Conservation (phyloP, 1,140 invertebrate species). For the Drosophila parabipectinata region DNA sequence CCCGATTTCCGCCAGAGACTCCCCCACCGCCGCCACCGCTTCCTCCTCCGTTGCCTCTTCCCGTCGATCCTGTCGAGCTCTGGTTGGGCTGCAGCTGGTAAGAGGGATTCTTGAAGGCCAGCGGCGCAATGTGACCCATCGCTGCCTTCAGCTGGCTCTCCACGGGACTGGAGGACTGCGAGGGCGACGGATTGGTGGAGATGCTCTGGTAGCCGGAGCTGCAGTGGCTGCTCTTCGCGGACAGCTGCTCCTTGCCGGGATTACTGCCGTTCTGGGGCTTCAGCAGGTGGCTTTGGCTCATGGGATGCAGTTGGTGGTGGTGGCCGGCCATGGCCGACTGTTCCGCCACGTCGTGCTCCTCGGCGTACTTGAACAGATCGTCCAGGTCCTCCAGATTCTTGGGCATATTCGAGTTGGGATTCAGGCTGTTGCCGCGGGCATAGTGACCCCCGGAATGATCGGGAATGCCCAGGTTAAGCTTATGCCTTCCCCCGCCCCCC, state of each 20-base stretch:
- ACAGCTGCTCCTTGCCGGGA: conserved; percentile 84
- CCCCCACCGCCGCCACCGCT: background rate
- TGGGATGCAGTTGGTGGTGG: conserved; percentile 43
- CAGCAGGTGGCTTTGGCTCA: conserved; percentile 47
- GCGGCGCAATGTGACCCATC: conserved; percentile 84
- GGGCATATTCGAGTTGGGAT: conserved; percentile 84
- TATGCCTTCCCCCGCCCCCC: conserved; percentile 34
- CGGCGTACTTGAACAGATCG: conserved; percentile 88
- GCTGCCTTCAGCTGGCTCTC: conserved; percentile 84
- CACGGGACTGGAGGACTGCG: conserved; percentile 95
- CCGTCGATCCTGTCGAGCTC: background rate
- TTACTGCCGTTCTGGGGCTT: conserved; percentile 57
- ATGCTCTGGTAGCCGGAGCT: conserved; percentile 96
- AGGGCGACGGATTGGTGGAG: conserved; percentile 89
- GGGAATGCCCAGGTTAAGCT: conserved; percentile 79
- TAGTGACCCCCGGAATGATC: conserved; percentile 75
- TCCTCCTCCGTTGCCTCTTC: background rate
- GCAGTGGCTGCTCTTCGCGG: conserved; percentile 89
- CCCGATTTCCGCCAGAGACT: conserved; percentile 15
- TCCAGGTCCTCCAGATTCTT: conserved; percentile 89
- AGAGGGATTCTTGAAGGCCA: conserved; percentile 94
- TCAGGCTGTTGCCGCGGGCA: conserved; percentile 70
- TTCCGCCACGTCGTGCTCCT: conserved; percentile 86
- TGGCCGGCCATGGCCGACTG: conserved; percentile 14
- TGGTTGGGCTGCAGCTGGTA: conserved; percentile 88